Base-by-base conservation (phyloP, 2,888 invertebrate genomes). In the Physocephala rufipes region DNA sequence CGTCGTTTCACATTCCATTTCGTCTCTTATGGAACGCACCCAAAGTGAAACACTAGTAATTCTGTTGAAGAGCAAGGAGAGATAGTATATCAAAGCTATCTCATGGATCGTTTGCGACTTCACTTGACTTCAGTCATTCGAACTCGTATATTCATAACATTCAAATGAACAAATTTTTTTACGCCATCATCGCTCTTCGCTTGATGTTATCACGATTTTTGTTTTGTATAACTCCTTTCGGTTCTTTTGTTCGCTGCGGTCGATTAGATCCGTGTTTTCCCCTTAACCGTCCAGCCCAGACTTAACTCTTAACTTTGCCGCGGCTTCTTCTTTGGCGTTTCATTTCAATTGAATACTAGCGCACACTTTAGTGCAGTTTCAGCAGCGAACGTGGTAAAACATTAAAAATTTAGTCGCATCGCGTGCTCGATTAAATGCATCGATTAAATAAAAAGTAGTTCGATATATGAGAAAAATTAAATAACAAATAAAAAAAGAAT, bases 301-400 rank as follows among this genome's bases (percentile, higher is more conserved):
- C 36, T 36, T 36, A 9, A 36, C 36, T 36, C n/a, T 45, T 63
- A 19, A 21, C 63, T n/a, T n/a, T n/a, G n/a, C n/a, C n/a, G n/a
- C 15, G 58, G 16, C 47, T 63, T 4, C 45, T 7, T 15, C 36
- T 36, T 4, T 9, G 51, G 21, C 9, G 65, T 51, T 65, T 51
- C 65, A 28, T 30, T 53, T 51, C 65, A 21, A 45, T 30, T 47
- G 26, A 4, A 26, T 67, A 13, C 67, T 59, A 45, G 59, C 26
- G 16, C 7, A n/a, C n/a, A 19, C 28, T 58, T 67, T 59, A 67
- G 67, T 67, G 67, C 59, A 30, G 28, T n/a, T 59, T 59, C 28
- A 67, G 67, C 36, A 59, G 19, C 47, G 49, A 45, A 58, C 67
- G 59, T 28, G 59, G 67, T 16, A 21, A 19, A 61, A 67, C 67